These are phyloP conservation scores for Oncorhynchus kisutch DNA, from an alignment of 2,113 vertebrate genomes.

Conservation along the genomic window DNA sequence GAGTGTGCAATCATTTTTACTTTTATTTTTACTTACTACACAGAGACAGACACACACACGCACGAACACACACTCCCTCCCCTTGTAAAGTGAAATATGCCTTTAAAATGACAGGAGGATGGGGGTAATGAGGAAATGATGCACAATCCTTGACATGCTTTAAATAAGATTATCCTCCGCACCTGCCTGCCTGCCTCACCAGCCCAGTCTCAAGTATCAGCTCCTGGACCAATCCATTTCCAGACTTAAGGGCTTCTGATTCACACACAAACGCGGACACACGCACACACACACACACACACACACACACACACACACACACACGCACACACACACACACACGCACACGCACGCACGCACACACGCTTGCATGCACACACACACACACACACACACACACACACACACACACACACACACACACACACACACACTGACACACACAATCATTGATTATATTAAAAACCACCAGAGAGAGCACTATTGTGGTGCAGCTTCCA, in stretches of 20 bases:
- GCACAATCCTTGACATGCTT: constrained; percentile 71
- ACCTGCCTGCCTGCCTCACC: constrained; percentile 50
- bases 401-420: not conserved
- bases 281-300: not conserved
- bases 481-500: constrained; percentile 43
- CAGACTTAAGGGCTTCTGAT: constrained; percentile 49
- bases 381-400: not conserved
- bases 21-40: too few species aligned
- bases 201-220: constrained; percentile 52
- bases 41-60: constrained; percentile 5
- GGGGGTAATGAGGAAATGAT: constrained; percentile 71
- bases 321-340: constrained; percentile 3
- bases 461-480: constrained; percentile 43
- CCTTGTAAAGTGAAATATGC: constrained; percentile 69
- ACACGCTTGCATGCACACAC: not conserved
- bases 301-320: not conserved
- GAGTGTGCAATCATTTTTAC: constrained; percentile 37
- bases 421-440: not conserved
- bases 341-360: constrained; percentile 6
- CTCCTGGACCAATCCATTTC: constrained; percentile 55
- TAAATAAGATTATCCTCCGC: constrained; percentile 72
- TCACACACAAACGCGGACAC: constrained; percentile 16
- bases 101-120: constrained; percentile 63
- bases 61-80: constrained; percentile 18
- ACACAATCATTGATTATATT: constrained; percentile 35